Evolutionary conservation across 2,113 vertebrate genomes (phyloP).

Genomic region (Gallinago media): DNA sequence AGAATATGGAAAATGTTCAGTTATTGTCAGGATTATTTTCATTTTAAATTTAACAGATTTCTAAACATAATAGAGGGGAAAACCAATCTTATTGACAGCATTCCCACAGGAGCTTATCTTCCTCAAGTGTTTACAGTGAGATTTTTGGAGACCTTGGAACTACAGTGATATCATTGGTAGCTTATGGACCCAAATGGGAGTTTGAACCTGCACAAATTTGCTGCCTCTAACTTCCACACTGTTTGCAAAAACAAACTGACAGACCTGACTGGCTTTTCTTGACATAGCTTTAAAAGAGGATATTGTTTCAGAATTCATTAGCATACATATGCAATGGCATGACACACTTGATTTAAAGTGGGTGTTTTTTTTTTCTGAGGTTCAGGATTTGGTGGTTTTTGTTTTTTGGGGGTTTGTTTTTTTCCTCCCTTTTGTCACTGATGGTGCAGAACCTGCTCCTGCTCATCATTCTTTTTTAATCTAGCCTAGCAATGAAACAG

Average conservation of each 20-base stretch:
- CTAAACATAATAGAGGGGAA: not conserved
- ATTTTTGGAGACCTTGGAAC: too few species aligned
- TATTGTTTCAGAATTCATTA: conserved; percentile 13
- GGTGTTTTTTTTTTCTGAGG: not conserved
- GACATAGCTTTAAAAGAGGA: not conserved
- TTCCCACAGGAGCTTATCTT: conserved; percentile 37
- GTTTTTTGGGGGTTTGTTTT: not conserved
- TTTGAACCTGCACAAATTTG: conserved; percentile 40
- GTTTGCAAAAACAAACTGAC: not conserved
- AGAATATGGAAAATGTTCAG: not conserved
- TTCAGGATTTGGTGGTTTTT: not conserved
- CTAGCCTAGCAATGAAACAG: conserved; percentile 66
- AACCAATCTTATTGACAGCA: not conserved
- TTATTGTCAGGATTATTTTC: not conserved
- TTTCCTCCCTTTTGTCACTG: conserved; percentile 7
- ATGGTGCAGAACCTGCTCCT: conserved; percentile 59
- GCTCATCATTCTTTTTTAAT: conserved; percentile 78
- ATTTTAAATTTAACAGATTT: conserved; percentile 7
- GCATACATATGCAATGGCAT: not conserved
- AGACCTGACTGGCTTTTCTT: conserved; percentile 20
- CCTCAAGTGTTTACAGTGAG: too few species aligned
- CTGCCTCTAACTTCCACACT: not conserved
- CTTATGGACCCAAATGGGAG: too few species aligned
- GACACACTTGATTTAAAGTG: not conserved
- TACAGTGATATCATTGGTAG: too few species aligned